Base-by-base conservation (phyloP, 2,888 invertebrate species). In the Pteria penguin region DNA sequence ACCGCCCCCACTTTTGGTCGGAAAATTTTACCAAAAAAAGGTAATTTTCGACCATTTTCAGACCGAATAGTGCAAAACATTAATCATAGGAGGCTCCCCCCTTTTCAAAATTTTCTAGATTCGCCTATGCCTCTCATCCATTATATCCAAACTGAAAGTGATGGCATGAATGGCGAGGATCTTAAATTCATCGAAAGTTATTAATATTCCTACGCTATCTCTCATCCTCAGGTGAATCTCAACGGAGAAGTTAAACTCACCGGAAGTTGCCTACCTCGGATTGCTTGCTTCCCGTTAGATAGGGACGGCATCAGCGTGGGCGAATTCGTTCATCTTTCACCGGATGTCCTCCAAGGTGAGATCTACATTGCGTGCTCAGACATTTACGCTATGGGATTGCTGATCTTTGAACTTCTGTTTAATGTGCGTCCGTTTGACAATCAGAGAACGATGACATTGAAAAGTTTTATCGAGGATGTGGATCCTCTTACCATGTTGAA, bases 271-370 rank as follows among this genome's bases (percentile, higher is more conserved):
- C 82, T 86, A 11, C 89, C 89, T 14, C 76, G 88, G 27, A 62
- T 68, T 4, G 86, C 87, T 4, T 72, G 78, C 3, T 78, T 88
- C 22, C 86, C 87, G 0, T 31, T 70, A 0, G 84, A 86, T 24
- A 75, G 69, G 22, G 77, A 73, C 11, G 54, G 33, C 1, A 71
- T 77, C 11, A 65, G 69, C 4, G 84, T 86, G 3, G 82, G 83
- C 18, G 81, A 84, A 60, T 87, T 86, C 68, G 85, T 86, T 4
- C 89, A 88, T 62, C 80, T 90, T 26, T 81, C 87, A 22, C 89
- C 90, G 58, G 88, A 86, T 69, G 90, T 90, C 3, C 84, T 90
- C 4, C 75, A 79, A 0, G 89, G 88, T 2, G 84, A 84, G 14
- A 27, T 69, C 4, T 90, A 90, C 72, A 78, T 80, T 26, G 33